These are phyloP conservation scores for Trichonephila inaurata DNA, from an alignment of 1,140 invertebrate genomes.

Conservation along the genomic window DNA sequence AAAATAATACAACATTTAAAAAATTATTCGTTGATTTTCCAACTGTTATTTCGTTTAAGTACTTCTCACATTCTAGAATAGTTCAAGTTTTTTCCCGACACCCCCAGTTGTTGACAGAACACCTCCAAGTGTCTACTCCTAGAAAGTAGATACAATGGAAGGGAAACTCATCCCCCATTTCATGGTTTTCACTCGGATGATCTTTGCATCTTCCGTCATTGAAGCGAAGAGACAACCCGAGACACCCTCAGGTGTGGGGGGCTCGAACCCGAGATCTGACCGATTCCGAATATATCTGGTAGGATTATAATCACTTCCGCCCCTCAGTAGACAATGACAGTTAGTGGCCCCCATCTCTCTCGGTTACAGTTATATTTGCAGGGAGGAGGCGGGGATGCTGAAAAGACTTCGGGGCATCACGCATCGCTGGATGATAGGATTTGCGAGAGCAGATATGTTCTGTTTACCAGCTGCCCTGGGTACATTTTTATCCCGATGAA, in stretches of 20 bases:
- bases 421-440: conserved; percentile 38
- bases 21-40: too few relatives aligned
- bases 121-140: not conserved
- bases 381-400: not conserved
- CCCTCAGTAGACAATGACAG: not conserved
- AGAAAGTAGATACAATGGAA: not conserved
- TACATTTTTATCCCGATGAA: not conserved
- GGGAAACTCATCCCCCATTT: not conserved
- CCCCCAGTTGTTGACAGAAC: not conserved
- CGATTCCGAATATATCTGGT: not conserved
- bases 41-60: too few relatives aligned
- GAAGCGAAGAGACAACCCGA: not conserved
- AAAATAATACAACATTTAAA: too few relatives aligned
- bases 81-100: not conserved
- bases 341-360: not conserved
- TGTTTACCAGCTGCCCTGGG: conserved; percentile 53
- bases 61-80: too few relatives aligned
- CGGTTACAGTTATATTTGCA: not conserved
- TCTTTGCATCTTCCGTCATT: not conserved
- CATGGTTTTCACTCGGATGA: not conserved
- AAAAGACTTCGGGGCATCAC: not conserved
- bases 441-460: not conserved
- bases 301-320: conserved; percentile 56
- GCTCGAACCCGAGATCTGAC: conserved; percentile 17
- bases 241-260: conserved; percentile 1